Percentiles rank a stretch among this genome's conserved stretches.
Conservation (phyloP, 2,113 vertebrate species). For the Neotragus moschatus region DNA sequence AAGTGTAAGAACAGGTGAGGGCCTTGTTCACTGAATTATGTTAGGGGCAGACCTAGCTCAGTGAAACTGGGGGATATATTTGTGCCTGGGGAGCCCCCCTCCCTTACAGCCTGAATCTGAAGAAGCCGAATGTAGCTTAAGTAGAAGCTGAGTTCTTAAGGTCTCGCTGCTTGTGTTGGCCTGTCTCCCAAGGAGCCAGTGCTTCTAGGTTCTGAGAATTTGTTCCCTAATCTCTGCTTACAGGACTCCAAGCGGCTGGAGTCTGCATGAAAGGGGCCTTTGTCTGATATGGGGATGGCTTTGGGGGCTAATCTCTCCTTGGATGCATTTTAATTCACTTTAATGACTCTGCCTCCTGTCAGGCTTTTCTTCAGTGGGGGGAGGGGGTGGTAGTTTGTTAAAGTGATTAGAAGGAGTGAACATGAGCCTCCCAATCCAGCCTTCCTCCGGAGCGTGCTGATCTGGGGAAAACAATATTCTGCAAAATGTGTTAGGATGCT, state of each 20-base stretch:
- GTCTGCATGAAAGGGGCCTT: constrained; percentile 77
- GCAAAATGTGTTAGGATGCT: constrained; percentile 71
- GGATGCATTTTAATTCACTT: constrained; percentile 83
- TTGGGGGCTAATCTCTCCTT: constrained; percentile 79
- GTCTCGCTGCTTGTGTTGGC: constrained; percentile 24
- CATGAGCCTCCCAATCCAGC: constrained; percentile 61
- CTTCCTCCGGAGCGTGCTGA: constrained; percentile 24
- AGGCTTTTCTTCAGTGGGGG: constrained; percentile 73
- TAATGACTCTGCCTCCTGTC: constrained; percentile 81
- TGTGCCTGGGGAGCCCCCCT: too few species aligned
- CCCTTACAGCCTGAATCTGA: not conserved
- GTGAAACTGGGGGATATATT: not conserved
- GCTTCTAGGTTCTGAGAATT: constrained; percentile 68
- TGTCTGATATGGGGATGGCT: constrained; percentile 79
- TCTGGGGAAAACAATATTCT: constrained; percentile 67
- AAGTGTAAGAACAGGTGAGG: not conserved
- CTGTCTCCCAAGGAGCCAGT: constrained; percentile 60
- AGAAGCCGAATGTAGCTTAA: not conserved
- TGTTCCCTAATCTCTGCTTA: constrained; percentile 76
- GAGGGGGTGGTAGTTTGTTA: constrained; percentile 70
- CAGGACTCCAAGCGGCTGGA: constrained; percentile 64
- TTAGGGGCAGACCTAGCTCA: not conserved
- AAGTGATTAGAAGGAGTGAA: constrained; percentile 79
- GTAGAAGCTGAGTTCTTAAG: constrained; percentile 7
- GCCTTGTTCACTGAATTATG: not conserved